Percentiles rank a stretch among this genome's conserved stretches.
Conservation (phyloP, 2,113 vertebrate species). For the Sander vitreus region DNA sequence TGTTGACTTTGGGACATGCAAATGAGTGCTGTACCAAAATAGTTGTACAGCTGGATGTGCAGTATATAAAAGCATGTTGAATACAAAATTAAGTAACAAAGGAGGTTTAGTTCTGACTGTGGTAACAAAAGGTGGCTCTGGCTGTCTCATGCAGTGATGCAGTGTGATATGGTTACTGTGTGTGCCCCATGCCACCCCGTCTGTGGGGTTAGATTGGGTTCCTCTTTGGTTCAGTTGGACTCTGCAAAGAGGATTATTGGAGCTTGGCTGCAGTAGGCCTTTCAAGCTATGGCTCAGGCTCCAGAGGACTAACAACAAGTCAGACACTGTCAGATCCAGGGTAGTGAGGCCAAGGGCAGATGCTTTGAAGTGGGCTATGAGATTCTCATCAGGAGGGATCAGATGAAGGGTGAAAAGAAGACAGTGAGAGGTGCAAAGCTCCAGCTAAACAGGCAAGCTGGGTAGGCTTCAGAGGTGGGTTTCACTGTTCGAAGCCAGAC, state of each 20-base stretch:
- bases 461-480: conserved; percentile 44
- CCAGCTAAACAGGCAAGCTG: conserved; percentile 57
- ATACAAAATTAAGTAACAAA: conserved; percentile 13
- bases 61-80: conserved; percentile 25
- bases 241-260: conserved; percentile 70
- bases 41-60: conserved; percentile 18
- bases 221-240: conserved; percentile 64
- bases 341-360: conserved; percentile 67
- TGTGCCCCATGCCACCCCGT: conserved; percentile 25
- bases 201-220: conserved; percentile 52
- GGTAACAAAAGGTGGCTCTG: conserved; percentile 29
- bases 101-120: conserved; percentile 3
- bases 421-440: conserved; percentile 69
- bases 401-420: conserved; percentile 66
- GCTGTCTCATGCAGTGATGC: conserved; percentile 31
- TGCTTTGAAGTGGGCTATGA: conserved; percentile 81
- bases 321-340: conserved; percentile 78
- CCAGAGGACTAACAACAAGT: conserved; percentile 76
- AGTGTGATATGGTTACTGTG: conserved; percentile 42
- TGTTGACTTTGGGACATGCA: conserved; percentile 45
- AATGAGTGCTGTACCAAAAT: conserved; percentile 24
- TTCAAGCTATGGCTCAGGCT: conserved; percentile 71
- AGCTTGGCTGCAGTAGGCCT: conserved; percentile 65
- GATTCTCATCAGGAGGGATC: conserved; percentile 77
- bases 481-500: conserved; percentile 24